These are phyloP conservation scores for Echinarachnius parma DNA, from an alignment of 53 echinoderm and acorn worm species.

Conservation along the genomic window DNA sequence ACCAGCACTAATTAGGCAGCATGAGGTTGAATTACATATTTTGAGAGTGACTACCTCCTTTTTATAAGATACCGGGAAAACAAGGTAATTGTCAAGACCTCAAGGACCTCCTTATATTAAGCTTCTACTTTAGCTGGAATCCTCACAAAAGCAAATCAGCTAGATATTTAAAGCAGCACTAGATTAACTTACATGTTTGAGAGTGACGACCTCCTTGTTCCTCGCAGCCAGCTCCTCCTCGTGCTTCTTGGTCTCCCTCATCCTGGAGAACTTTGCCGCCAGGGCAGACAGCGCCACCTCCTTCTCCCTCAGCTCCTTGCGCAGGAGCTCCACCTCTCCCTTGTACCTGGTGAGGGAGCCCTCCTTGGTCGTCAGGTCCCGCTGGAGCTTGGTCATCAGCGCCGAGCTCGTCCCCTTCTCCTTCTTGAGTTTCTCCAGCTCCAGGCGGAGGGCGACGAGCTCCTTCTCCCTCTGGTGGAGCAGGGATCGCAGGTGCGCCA, in stretches of 20 bases:
- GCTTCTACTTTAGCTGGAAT: too few species aligned
- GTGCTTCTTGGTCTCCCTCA: conserved; percentile 92
- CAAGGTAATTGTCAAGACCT: too few species aligned
- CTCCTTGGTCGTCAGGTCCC: conserved; percentile 81
- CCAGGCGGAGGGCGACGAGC: conserved; percentile 66
- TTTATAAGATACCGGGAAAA: too few species aligned
- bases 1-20: too few species aligned
- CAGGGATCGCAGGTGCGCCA: conserved; percentile 79
- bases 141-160: too few species aligned
- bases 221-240: conserved; percentile 85
- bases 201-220: conserved; percentile 79
- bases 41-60: too few species aligned
- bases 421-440: conserved; percentile 76
- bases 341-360: conserved; percentile 54
- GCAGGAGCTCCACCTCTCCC: conserved; percentile 78
- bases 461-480: conserved; percentile 82
- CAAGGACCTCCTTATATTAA: too few species aligned
- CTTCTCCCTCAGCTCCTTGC: conserved; percentile 85
- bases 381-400: conserved; percentile 81
- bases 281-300: conserved; percentile 92
- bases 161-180: too few species aligned
- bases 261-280: conserved; percentile 89
- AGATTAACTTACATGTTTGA: conserved; percentile 99
- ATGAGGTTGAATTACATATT: too few species aligned
- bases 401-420: conserved; percentile 71